Conservation (phyloP, 1,140 invertebrate genomes). For the Apis dorsata region DNA sequence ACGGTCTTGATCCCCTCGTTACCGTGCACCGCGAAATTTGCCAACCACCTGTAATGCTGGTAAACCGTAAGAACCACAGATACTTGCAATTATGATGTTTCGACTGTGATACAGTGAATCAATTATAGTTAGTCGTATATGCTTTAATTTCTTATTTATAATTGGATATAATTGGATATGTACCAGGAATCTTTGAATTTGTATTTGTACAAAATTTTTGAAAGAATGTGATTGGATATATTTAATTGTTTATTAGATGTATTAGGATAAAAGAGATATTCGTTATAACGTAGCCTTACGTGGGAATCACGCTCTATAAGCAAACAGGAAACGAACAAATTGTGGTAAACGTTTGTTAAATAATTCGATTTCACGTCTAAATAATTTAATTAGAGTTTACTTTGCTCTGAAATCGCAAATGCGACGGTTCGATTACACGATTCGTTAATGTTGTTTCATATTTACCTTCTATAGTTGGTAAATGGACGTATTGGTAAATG, state of each 20-base stretch:
- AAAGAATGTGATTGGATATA: no score
- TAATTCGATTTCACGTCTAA: background rate
- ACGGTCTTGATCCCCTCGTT: conserved; percentile 48
- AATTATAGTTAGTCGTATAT: background rate
- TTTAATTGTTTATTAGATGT: no score
- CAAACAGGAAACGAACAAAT: no score
- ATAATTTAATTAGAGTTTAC: background rate
- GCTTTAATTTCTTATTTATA: no score
- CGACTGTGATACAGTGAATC: background rate
- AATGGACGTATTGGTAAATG: background rate
- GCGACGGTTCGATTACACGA: background rate
- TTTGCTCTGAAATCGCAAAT: background rate
- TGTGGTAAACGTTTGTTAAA: background rate
- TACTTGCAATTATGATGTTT: conserved; percentile 48
- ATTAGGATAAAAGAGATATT: no score
- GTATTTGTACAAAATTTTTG: no score
- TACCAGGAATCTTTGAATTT: no score
- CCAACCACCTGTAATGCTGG: conserved; percentile 47
- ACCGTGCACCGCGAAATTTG: conserved; percentile 32
- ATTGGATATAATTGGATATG: no score
- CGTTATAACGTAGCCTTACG: no score
- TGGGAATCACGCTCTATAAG: no score
- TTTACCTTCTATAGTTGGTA: background rate
- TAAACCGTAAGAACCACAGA: conserved; percentile 47
- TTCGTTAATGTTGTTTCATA: background rate